Evolutionary conservation across 2,113 vertebrate species (phyloP).

Genomic region (Burhinus bistriatus): DNA sequence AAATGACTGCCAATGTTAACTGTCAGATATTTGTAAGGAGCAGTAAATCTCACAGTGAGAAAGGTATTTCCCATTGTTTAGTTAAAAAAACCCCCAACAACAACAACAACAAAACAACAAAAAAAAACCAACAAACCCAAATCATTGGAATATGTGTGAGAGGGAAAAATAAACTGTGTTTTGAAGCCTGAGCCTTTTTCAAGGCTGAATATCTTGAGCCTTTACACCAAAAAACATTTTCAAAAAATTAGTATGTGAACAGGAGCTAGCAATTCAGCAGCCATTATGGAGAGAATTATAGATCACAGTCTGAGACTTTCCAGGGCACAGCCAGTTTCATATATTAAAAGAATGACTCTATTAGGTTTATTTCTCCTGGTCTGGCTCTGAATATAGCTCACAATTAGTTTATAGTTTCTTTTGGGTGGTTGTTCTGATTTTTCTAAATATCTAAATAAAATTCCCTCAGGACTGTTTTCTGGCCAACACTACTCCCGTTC

Average conservation of each 20-base stretch:
- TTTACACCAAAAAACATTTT: background rate
- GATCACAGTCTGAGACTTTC: background rate
- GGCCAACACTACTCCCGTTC: background rate
- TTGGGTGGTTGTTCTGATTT: background rate
- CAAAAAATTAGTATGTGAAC: conserved; percentile 4
- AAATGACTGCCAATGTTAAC: conserved; percentile 36
- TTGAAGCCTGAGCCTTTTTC: background rate
- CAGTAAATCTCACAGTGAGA: conserved; percentile 54
- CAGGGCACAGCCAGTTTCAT: background rate
- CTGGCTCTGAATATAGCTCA: background rate
- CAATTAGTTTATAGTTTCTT: background rate
- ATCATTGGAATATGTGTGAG: background rate
- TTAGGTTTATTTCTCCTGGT: background rate
- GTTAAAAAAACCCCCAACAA: background rate
- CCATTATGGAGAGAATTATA: background rate
- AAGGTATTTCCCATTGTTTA: conserved; percentile 58
- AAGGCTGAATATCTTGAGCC: background rate
- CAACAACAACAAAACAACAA: background rate
- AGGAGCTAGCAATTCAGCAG: background rate
- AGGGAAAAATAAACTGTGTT: background rate
- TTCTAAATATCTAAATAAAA: conserved; percentile 4
- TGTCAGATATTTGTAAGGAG: conserved; percentile 18
- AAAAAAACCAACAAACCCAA: background rate
- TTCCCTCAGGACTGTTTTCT: background rate
- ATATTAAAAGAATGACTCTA: background rate